Evolutionary conservation across 2,113 vertebrate species (phyloP).

Genomic region (Delphinus delphis): DNA sequence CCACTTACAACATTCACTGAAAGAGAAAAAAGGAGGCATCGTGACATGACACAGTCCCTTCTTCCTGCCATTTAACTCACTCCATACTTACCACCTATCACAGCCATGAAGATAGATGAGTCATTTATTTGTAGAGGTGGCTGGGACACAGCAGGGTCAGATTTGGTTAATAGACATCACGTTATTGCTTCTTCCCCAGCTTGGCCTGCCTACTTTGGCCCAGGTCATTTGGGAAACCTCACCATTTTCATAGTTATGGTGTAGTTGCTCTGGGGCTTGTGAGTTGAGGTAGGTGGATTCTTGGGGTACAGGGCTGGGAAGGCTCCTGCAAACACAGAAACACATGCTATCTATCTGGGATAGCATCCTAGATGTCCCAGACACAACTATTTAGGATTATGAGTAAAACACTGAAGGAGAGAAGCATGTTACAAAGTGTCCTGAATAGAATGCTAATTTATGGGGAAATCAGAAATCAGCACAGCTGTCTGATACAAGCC

Average conservation of each 20-base stretch:
- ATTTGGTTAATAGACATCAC: neutral
- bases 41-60: neutral
- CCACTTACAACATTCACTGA: constrained; percentile 12
- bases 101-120: fast-evolving
- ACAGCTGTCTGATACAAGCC: neutral
- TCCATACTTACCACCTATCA: neutral
- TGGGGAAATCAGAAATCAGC: neutral
- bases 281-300: constrained; percentile 8
- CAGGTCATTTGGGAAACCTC: neutral
- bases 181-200: neutral
- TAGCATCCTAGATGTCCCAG: neutral
- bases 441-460: neutral
- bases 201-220: neutral
- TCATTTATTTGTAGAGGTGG: too few relatives aligned
- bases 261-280: neutral
- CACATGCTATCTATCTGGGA: neutral
- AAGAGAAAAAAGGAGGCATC: neutral
- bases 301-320: neutral
- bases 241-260: constrained; percentile 59
- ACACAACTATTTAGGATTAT: neutral
- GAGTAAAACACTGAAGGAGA: neutral
- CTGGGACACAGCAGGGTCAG: neutral
- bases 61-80: neutral
- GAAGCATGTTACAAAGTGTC: neutral
- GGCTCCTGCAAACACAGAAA: constrained; percentile 56